Evolutionary conservation across 92 coral and sea anemone species (phyloP).

Genomic region (Zoanthus gigantus): DNA sequence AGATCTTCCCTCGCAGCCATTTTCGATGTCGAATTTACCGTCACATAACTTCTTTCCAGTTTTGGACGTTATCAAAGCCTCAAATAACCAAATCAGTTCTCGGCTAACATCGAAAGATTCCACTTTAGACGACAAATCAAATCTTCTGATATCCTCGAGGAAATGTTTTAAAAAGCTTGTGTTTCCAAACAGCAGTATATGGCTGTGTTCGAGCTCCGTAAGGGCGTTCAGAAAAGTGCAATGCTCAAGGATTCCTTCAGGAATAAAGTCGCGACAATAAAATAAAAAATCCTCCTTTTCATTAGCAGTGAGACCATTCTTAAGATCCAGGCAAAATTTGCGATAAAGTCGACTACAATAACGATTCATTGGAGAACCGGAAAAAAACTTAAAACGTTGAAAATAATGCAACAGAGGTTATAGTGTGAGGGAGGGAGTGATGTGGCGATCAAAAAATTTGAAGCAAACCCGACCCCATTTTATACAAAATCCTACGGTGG

Average conservation of each 20-base stretch:
- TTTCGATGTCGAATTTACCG: not conserved
- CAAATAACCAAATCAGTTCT: constrained; percentile 27
- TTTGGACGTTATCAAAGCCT: constrained; percentile 8
- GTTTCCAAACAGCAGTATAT: not conserved
- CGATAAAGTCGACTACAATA: not conserved
- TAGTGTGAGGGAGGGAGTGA: no score
- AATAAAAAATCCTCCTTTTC: constrained; percentile 12
- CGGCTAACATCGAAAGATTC: constrained; percentile 23
- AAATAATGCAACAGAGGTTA: no score
- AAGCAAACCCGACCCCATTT: no score
- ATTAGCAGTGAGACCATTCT: not conserved
- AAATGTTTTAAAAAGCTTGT: constrained; percentile 17
- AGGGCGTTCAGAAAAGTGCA: not conserved
- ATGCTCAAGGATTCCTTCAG: not conserved
- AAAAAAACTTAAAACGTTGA: no score
- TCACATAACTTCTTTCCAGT: constrained; percentile 4
- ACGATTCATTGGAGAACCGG: no score
- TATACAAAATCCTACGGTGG: no score
- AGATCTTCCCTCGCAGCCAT: not conserved
- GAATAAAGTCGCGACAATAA: constrained; percentile 19
- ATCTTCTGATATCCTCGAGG: constrained; percentile 22
- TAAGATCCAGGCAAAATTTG: constrained; percentile 1
- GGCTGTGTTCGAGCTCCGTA: not conserved
- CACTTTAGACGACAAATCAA: not conserved
- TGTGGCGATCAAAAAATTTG: no score